Conservation (phyloP, 2,113 vertebrate genomes). For the Nycticryphes semicollaris region DNA sequence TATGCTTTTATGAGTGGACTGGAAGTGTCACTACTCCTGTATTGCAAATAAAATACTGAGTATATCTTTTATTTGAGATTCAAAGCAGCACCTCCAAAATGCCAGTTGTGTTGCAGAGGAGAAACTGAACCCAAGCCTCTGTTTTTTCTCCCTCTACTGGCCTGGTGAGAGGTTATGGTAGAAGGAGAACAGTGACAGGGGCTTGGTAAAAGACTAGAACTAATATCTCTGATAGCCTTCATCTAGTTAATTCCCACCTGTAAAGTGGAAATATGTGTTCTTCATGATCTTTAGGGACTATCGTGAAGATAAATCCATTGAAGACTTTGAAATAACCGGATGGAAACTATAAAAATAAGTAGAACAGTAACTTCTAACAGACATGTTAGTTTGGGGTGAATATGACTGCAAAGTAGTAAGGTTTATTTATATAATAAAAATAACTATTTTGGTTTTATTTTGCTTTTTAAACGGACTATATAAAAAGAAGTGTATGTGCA, state of each 20-base stretch:
- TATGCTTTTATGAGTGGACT: neutral
- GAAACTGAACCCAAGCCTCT: neutral
- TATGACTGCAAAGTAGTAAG: neutral
- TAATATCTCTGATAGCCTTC: neutral
- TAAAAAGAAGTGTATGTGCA: neutral
- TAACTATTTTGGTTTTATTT: neutral
- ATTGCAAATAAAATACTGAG: neutral
- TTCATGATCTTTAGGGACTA: neutral
- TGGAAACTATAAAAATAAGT: neutral
- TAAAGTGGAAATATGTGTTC: neutral
- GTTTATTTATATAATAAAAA: neutral
- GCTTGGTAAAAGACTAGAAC: neutral
- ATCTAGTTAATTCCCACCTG: neutral
- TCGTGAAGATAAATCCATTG: neutral
- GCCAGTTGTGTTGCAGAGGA: neutral
- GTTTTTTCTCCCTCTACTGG: neutral
- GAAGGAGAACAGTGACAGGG: neutral
- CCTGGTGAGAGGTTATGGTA: neutral
- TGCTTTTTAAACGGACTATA: neutral
- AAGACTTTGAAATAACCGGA: neutral
- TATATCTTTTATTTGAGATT: neutral
- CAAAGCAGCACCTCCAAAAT: neutral
- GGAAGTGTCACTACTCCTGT: neutral
- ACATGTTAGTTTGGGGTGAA: neutral
- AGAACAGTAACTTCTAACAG: neutral